Base-by-base conservation (phyloP, 2,888 invertebrate genomes). In the Polymixis flavicincta region DNA sequence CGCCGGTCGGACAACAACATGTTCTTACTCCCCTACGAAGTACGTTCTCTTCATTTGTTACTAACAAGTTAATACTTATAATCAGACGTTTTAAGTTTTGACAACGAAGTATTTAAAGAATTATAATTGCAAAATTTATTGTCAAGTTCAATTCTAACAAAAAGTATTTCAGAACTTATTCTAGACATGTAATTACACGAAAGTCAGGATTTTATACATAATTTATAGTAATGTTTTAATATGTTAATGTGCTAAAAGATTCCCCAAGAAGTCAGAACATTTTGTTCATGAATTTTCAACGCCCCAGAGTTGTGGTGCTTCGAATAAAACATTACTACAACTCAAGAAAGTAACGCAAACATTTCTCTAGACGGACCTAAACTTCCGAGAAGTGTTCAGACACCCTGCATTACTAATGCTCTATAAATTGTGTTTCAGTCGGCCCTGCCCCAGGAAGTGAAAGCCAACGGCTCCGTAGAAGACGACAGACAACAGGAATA, bases 1-100 rank as follows among this genome's bases (percentile, higher is more conserved):
- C 97, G 98, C 84, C 97, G 98, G 86, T 97, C 98, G 57, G 98
- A 98, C 93, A 97, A 98, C 90, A 97, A 97, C 89, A 97, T 97
- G 95, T 94, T 94, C 84, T 85, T 96, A 84, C 89, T 96, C 89
- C 96, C 96, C 45, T 95, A 92, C 80, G 96, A 96, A 93, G 96
- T 96, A 90, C 74, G 86, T 86, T 73, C 28, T 57, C 32, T 63
- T n/a, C 14, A 61, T 60, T 28, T 71, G n/a, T 61, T 65, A 32
- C 55, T 61, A 9, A 68, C 48, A 50, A 57, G 5, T 48, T 6
- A 55, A 65, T 66, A 45, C 14, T 42, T 9, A 19, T 22, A 65
- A 60, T 50, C 0, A 60, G 19, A 22, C 25, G 22, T 17, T 42
- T 14, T 42, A 65, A 72, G 28, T 79, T 72, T 25, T 63, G 37